Base-by-base conservation (phyloP, 2,797 vertebrate genomes). In the Hypotaenidia okinawae region DNA sequence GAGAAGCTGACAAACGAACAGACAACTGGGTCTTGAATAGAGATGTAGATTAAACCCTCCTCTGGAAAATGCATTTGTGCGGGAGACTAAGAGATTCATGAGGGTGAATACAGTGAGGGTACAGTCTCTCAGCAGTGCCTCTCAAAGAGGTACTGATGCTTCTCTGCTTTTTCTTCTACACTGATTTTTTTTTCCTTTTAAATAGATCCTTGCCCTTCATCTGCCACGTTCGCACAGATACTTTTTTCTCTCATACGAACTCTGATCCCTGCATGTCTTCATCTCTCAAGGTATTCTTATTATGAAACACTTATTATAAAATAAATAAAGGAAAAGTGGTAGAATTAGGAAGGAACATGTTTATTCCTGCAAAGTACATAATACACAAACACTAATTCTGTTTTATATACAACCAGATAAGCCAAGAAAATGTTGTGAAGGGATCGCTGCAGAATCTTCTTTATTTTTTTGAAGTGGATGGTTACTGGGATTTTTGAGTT, bases 1-100 rank as follows among this genome's bases (percentile, higher is more conserved):
- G 8, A 81, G 66, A 81, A 86, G 62, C 49, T 91, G 79, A 88
- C 55, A 70, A 81, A 86, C 33, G 35, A 69, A 47, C 33, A 54
- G 62, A 69, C 55, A 88, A 52, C 33, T 33, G 43, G 13, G 10
- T 73, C 64, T 89, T 54, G 63, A 94, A 77, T 11, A 67, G 70
- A 86, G 74, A 75, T 37, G 55, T 78, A 76, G 83, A 86, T 93
- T 87, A 93, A 96, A 86, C 81, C 25, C 9, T 68, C 10, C 32
- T 82, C 70, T 59, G 35, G 51, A 83, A 94, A 87, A 79, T 45
- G 15, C 10, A 17, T 77, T 78, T 78, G n/a, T 62, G 12, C 1
- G 2, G 32, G 55, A 90, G 17, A 73, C 51, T 27, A 78, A 55
- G 59, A 85, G 70, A 81, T 82, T 69, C 15, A 10, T 33, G 66